Evolutionary conservation across 2,113 vertebrate species (phyloP).

Genomic region (Mesocricetus auratus): DNA sequence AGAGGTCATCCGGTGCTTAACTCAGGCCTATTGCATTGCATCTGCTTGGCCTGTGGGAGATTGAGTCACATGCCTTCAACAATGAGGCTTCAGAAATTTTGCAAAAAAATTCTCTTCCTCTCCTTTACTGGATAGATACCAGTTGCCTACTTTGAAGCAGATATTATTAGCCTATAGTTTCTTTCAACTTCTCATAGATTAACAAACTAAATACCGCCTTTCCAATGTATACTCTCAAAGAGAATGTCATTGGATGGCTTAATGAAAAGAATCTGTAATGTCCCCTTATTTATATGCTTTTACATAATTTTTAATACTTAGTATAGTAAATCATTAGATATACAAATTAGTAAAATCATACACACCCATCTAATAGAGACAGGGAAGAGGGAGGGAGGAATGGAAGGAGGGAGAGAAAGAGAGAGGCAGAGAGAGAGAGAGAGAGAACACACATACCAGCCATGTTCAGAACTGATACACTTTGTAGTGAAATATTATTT

Average conservation of each 20-base stretch:
- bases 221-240: neutral
- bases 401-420: accelerated
- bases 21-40: neutral
- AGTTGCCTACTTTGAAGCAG: neutral
- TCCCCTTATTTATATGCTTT: neutral
- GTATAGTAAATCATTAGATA: neutral
- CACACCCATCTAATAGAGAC: neutral
- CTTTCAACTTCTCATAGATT: neutral
- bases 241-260: neutral
- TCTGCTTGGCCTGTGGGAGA: neutral
- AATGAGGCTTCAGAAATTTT: neutral
- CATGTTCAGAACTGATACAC: neutral
- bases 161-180: neutral
- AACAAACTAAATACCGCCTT: neutral
- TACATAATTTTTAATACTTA: neutral
- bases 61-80: neutral
- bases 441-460: neutral
- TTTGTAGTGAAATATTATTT: too few species aligned
- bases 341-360: neutral
- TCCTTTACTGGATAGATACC: neutral
- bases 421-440: too few species aligned
- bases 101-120: neutral
- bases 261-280: neutral
- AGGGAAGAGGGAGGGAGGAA: neutral
- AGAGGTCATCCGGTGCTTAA: neutral